A percentile compares a stretch with the other conserved stretches of the same genome.
Conservation (phyloP, 2,888 invertebrate genomes). For the Ornithoptera priamus region DNA sequence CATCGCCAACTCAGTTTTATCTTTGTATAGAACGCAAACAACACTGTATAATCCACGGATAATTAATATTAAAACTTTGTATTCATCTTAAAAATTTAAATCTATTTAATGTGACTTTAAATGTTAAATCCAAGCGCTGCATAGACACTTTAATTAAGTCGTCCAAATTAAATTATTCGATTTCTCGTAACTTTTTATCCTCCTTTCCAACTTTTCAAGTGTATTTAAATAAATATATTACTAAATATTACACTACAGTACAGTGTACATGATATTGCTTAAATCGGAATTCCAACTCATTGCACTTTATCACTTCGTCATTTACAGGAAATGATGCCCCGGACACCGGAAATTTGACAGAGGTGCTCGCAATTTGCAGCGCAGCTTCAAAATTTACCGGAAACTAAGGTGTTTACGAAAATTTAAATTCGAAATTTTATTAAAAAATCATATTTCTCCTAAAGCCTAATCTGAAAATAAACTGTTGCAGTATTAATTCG, state of each 20-base stretch:
- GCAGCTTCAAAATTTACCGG: constrained; percentile 57
- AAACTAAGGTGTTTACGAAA: constrained; percentile 45
- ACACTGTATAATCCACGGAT: constrained; percentile 7
- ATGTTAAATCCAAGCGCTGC: no score
- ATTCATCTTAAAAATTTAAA: background rate
- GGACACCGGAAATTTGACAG: constrained; percentile 65
- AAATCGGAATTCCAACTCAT: background rate
- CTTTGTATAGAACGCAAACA: constrained; percentile 5
- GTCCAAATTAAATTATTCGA: no score
- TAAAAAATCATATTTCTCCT: no score
- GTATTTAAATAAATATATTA: background rate
- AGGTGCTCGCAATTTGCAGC: constrained; percentile 60
- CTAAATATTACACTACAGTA: background rate
- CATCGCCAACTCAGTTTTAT: constrained; percentile 24
- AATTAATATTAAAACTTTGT: background rate
- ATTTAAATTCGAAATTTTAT: background rate
- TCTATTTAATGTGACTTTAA: no score
- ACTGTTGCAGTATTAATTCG: no score
- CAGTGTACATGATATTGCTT: background rate
- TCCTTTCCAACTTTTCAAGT: no score
- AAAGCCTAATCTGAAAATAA: no score
- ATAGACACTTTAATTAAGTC: no score
- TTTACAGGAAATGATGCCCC: constrained; percentile 61
- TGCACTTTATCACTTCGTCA: constrained; percentile 54
- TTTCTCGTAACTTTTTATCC: no score